Conservation (phyloP, 1,140 invertebrate species). For the Trissolcus basalis region DNA sequence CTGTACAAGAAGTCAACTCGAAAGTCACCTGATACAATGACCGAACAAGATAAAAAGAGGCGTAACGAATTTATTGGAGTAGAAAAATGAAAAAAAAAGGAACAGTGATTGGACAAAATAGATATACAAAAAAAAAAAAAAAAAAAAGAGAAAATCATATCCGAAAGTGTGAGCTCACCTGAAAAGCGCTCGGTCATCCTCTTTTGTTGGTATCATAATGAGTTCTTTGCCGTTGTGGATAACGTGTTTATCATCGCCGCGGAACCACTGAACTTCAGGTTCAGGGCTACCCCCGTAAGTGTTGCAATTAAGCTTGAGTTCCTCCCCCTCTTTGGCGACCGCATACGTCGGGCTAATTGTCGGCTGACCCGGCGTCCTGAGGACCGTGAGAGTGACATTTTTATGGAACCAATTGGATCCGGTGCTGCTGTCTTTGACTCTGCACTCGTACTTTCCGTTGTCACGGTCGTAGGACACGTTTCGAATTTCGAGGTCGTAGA, state of each 20-base stretch:
- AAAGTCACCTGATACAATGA: too few relatives aligned
- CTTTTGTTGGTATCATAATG: conserved; percentile 83
- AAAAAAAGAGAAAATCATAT: background rate
- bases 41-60: too few relatives aligned
- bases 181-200: conserved; percentile 89
- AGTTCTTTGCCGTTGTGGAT: conserved; percentile 77
- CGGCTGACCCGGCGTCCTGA: conserved; percentile 88
- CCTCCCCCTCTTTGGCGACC: conserved; percentile 85
- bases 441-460: conserved; percentile 93
- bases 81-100: too few relatives aligned
- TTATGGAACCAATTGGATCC: conserved; percentile 89
- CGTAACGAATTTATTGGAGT: too few relatives aligned
- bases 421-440: conserved; percentile 88
- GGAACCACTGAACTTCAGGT: conserved; percentile 84
- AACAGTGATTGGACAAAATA: too few relatives aligned
- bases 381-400: conserved; percentile 88
- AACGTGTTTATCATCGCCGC: conserved; percentile 60
- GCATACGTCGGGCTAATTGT: conserved; percentile 81
- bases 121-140: too few relatives aligned
- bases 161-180: conserved; percentile 62
- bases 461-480: conserved; percentile 92
- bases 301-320: conserved; percentile 87
- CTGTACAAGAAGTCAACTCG: too few relatives aligned
- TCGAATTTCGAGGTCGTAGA: conserved; percentile 90
- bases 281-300: conserved; percentile 92